phyloP scores from a whole-genome alignment of 2,797 vertebrate genomes.

The Hypotaenidia okinawae region DNA sequence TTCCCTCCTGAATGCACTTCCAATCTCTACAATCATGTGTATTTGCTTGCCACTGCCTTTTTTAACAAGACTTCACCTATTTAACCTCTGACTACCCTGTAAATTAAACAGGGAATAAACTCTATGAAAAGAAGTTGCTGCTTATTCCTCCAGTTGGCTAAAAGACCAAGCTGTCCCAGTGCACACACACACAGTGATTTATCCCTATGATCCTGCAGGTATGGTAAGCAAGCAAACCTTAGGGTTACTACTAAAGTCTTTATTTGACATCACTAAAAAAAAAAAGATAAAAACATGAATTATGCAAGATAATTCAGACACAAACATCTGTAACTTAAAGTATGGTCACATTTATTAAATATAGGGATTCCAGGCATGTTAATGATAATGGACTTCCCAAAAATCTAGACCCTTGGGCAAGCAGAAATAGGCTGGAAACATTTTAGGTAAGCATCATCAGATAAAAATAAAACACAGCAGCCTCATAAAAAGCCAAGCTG shows the following conservation, averaged over 20 bases:
- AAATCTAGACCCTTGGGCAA: background rate
- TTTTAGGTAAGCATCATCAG: background rate
- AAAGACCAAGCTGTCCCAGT: background rate
- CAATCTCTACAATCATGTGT: fast-evolving
- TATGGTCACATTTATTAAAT: background rate
- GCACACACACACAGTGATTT: background rate
- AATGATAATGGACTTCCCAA: background rate
- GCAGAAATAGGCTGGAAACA: background rate
- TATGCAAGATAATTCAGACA: background rate
- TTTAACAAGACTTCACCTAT: background rate
- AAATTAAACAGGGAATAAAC: background rate
- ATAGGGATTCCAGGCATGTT: background rate
- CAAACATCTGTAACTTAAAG: background rate
- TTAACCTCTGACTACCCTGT: background rate
- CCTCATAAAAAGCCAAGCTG: background rate
- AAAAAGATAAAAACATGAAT: background rate
- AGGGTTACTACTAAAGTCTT: background rate
- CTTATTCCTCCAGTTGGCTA: background rate
- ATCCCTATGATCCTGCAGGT: background rate
- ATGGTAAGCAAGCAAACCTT: background rate
- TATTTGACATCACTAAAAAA: background rate
- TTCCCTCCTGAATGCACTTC: background rate
- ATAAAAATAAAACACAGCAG: background rate
- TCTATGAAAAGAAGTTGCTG: background rate
- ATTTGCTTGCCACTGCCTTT: background rate